Base-by-base conservation (phyloP, 2,113 vertebrate species). In the Sisor rabdophorus region DNA sequence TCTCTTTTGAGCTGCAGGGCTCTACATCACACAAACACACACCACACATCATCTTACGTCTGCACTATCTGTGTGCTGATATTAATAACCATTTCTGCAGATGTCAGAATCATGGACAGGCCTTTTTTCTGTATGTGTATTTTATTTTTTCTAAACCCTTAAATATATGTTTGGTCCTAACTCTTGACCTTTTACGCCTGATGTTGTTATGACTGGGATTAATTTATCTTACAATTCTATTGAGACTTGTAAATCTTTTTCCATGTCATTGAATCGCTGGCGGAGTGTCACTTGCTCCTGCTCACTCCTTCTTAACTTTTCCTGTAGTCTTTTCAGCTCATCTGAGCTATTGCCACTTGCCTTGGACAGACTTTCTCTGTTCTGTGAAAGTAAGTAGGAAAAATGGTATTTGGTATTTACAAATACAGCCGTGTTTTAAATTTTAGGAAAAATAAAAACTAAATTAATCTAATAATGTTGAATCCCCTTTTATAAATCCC, bases 1-100 rank as follows among this genome's bases (percentile, higher is more conserved):
- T 98, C 96, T 83, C 92, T 93, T 82, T 93, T 96, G 82, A 96
- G 91, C 89, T 94, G 91, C 77, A 91, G 92, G 79, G 98, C 87
- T 85, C 97, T 99, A 81, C 22, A 55, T 13, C 26, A 78, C 26
- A 60, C 69, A 72, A 22, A 73, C 77, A 80, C 73, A 63, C 9
- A 16, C 24, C 32, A 72, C 67, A 76, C 20, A 48, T 13, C n/a
- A 61, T 36, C 48, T 15, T 64, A 73, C n/a, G 48, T 40, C 7
- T 24, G 11, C 71, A 55, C 13, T 22, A 36, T n/a, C 22, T 3
- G 15, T 22, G 8, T 32, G 28, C 12, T 75, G 28, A 44, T 16
- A 55, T 22, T 19, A n/a, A 63, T 32, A 12, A 59, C 11, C 26
- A 28, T 17, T 4, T 44, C 28, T 11, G 28, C 40, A 20, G 40